These are phyloP conservation scores for Cuculus canorus DNA, from an alignment of 2,797 vertebrate genomes.

Conservation along the genomic window DNA sequence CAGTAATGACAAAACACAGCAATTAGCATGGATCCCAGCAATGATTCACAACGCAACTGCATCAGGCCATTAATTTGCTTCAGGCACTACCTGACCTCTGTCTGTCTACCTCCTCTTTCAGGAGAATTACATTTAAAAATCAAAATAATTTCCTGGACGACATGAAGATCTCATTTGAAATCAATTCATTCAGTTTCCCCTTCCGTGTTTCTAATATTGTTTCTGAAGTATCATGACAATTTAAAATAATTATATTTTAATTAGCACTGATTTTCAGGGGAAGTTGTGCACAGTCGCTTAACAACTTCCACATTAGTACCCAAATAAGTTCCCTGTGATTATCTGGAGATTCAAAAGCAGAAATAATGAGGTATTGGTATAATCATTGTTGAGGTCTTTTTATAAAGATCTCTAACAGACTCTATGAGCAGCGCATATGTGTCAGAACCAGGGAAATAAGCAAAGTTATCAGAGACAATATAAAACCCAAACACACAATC, in stretches of 20 bases:
- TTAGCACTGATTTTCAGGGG: constrained; percentile 48
- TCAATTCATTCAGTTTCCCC: not conserved
- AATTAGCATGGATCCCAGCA: not conserved
- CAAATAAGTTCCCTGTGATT: constrained; percentile 31
- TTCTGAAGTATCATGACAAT: constrained; percentile 20
- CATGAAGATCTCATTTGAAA: not conserved
- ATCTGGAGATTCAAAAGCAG: not conserved
- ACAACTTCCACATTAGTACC: constrained; percentile 29
- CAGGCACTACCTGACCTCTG: not conserved
- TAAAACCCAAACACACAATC: not conserved
- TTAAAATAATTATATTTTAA: constrained; percentile 54
- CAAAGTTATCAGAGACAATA: not conserved
- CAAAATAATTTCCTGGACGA: not conserved
- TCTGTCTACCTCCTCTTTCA: not conserved
- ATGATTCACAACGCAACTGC: accelerated
- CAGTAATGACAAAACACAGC: not conserved
- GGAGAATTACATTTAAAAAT: not conserved
- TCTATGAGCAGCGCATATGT: not conserved
- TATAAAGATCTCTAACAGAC: not conserved
- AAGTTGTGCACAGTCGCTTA: constrained; percentile 24
- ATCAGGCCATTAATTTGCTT: not conserved
- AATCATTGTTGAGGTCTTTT: not conserved
- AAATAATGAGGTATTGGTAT: not conserved
- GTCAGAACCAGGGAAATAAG: not conserved
- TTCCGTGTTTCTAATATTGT: constrained; percentile 53